phyloP scores from a whole-genome alignment of 2,797 vertebrate species.

The Liasis olivaceus region DNA sequence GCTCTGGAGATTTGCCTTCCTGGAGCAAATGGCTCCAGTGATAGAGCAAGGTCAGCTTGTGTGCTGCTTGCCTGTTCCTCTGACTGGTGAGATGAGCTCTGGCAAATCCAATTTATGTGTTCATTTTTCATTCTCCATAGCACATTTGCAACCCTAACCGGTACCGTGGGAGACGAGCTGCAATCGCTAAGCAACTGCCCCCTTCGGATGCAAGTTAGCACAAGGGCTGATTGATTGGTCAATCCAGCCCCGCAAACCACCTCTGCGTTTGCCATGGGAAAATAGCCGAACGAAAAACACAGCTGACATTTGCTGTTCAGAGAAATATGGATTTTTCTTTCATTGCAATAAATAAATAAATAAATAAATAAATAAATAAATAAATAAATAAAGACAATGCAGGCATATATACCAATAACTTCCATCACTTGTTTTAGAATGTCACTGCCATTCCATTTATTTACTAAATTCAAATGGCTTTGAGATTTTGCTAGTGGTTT shows the following conservation, averaged over 20 bases:
- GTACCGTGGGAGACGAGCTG: conserved; percentile 51
- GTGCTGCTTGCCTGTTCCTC: conserved; percentile 42
- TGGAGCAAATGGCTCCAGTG: not conserved
- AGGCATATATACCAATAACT: not conserved
- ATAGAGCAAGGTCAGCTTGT: conserved; percentile 13
- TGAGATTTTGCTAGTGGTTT: not conserved
- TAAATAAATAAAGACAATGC: not conserved
- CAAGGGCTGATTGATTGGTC: conserved; percentile 21
- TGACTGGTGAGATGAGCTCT: conserved; percentile 41
- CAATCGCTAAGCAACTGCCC: conserved; percentile 19
- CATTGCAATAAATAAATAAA: not conserved
- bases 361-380: not conserved
- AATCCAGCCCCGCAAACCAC: conserved; percentile 29
- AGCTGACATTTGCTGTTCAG: not conserved
- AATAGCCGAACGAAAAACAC: not conserved
- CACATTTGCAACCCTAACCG: conserved; percentile 53
- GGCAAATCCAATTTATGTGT: conserved; percentile 63
- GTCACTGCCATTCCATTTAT: conserved; percentile 14
- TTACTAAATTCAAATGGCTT: conserved; percentile 33
- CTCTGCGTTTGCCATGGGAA: not conserved
- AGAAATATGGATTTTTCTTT: not conserved
- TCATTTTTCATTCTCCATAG: conserved; percentile 64
- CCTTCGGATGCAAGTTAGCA: accelerated
- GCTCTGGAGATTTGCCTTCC: not conserved
- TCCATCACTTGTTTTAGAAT: conserved; percentile 20